Evolutionary conservation across 2,113 vertebrate genomes (phyloP).

Genomic region (Terrapene triunguis): DNA sequence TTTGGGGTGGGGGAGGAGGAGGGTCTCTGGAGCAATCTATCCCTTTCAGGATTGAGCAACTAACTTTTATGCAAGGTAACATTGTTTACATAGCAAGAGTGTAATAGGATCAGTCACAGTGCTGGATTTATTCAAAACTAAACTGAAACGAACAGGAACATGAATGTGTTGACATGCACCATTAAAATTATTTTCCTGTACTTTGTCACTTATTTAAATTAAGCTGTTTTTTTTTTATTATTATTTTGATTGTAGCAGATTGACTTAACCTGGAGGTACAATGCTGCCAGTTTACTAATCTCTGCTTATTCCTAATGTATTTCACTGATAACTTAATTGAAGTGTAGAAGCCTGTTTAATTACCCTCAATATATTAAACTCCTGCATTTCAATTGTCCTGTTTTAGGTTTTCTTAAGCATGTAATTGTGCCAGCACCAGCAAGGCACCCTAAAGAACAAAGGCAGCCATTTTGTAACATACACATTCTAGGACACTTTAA

Average conservation of each 20-base stretch:
- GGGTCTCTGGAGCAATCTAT: neutral
- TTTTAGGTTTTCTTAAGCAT: slow-evolving; percentile 38
- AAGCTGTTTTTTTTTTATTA: neutral
- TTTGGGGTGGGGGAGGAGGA: neutral
- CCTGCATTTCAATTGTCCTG: slow-evolving; percentile 36
- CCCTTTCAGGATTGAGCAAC: neutral
- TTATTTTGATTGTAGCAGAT: neutral
- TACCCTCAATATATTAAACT: slow-evolving; percentile 31
- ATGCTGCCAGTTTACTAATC: neutral
- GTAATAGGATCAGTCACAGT: accelerated
- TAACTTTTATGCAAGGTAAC: accelerated
- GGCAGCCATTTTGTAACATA: slow-evolving; percentile 55
- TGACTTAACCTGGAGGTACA: accelerated
- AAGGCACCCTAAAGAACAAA: slow-evolving; percentile 68
- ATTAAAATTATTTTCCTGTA: neutral
- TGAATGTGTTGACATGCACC: neutral
- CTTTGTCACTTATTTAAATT: neutral
- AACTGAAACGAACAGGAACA: neutral
- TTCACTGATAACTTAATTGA: slow-evolving; percentile 18
- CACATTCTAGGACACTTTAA: slow-evolving; percentile 76
- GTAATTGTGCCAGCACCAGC: slow-evolving; percentile 24
- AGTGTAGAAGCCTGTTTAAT: slow-evolving; percentile 7
- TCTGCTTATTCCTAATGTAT: accelerated
- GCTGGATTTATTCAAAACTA: accelerated
- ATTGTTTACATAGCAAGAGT: neutral